These are phyloP conservation scores for Caenorhabditis zanzibari DNA, from an alignment of 2,888 invertebrate species.

Conservation along the genomic window DNA sequence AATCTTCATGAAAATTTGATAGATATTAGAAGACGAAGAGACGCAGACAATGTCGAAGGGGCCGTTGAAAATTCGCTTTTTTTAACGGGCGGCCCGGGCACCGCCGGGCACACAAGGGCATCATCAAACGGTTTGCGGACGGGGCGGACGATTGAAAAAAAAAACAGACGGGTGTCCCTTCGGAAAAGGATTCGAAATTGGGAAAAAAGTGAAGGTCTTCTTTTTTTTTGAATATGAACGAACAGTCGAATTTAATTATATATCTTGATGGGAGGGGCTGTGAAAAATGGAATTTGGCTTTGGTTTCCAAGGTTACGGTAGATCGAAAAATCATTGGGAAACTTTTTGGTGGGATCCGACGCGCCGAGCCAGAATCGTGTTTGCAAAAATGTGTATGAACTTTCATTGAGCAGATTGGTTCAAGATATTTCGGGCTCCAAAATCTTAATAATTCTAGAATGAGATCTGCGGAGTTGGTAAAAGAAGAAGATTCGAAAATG, in stretches of 20 bases:
- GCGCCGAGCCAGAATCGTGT: no score
- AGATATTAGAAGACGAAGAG: conserved; percentile 31
- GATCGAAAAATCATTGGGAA: neutral
- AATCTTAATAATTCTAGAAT: no score
- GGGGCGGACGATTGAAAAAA: conserved; percentile 30
- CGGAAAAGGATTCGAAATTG: conserved; percentile 12
- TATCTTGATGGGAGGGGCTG: neutral
- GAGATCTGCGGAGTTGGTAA: no score
- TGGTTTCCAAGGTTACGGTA: conserved; percentile 12
- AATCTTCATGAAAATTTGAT: conserved; percentile 36
- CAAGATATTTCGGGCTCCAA: no score
- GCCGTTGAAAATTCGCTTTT: conserved; percentile 53
- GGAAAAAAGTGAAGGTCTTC: conserved; percentile 31
- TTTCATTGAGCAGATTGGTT: no score
- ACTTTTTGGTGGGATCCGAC: neutral
- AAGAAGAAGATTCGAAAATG: no score
- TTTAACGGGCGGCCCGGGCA: conserved; percentile 34
- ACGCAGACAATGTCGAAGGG: conserved; percentile 11
- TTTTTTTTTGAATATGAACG: conserved; percentile 21
- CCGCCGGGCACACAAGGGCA: conserved; percentile 64
- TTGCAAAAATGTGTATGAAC: no score
- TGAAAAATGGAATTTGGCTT: conserved; percentile 34
- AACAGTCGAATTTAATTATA: conserved; percentile 38
- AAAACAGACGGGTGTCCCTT: conserved; percentile 13
- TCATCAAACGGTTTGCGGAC: conserved; percentile 53